Conservation (phyloP, 2,888 invertebrate genomes). For the Anaspis maculata region DNA sequence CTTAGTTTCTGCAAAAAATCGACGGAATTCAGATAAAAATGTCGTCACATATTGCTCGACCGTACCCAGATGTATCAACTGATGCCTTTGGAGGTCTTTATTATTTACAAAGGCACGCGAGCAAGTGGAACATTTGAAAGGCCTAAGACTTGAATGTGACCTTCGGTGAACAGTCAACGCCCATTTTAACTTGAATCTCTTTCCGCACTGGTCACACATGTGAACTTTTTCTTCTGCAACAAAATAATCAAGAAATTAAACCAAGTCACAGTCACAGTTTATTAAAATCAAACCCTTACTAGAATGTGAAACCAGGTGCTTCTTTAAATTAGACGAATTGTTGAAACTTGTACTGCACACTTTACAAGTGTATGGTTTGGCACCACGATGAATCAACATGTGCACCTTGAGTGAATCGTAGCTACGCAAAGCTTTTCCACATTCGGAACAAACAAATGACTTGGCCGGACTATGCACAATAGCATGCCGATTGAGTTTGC, state of each 20-base stretch:
- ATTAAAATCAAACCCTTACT: constrained; percentile 31
- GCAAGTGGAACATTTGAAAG: constrained; percentile 57
- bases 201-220: constrained; percentile 53
- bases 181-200: constrained; percentile 51
- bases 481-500: constrained; percentile 64
- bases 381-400: constrained; percentile 52
- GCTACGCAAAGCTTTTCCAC: constrained; percentile 54
- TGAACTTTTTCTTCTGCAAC: constrained; percentile 47
- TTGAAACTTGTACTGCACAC: constrained; percentile 52
- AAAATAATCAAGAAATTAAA: not conserved
- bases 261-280: constrained; percentile 4
- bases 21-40: not conserved
- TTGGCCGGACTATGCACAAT: constrained; percentile 49
- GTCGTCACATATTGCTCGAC: not conserved
- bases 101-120: constrained; percentile 57
- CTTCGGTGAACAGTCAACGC: constrained; percentile 50
- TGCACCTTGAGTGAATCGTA: constrained; percentile 53
- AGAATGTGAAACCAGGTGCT: constrained; percentile 55
- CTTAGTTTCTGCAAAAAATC: constrained; percentile 48
- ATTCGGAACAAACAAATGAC: constrained; percentile 50
- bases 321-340: constrained; percentile 59
- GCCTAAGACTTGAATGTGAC: constrained; percentile 47
- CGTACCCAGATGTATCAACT: constrained; percentile 58
- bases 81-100: constrained; percentile 62
- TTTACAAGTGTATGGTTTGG: constrained; percentile 53